Evolutionary conservation across 2,113 vertebrate species (phyloP), one percentile per base, ranked within the genome.

Genomic region (Protobothrops mucrosquamatus): DNA sequence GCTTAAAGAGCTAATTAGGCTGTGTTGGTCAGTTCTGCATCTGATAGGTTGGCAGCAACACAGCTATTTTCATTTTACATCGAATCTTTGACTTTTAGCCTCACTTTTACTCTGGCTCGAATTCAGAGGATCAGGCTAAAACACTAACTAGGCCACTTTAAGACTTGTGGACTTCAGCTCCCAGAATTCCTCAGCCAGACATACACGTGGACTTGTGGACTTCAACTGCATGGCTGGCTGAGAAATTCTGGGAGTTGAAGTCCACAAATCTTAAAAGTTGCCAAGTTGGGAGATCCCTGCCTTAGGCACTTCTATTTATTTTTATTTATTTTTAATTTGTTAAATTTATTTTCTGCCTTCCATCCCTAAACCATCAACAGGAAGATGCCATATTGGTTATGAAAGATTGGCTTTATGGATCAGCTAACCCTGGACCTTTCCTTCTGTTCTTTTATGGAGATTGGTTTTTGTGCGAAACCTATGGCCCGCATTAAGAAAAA

Each of bases 1-100:
- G 93, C 95, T 96, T 96, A 94, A 96, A 92, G 94, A 96, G 91
- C 93, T 96, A 97, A 97, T 97, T 97, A 96, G 91, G 91, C 97
- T 97, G 96, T 96, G 91, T 94, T 95, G 93, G 95, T 94, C 93
- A 93, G 89, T 95, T 94, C 94, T 95, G 48, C 92, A 87, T 94
- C 91, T 97, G 96, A 96, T 91, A 94, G 95, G 93, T 96, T 85
- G 96, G 91, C 81, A 94, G 56, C 59, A 95, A 85, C 14, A 94
- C 94, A 94, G 69, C 91, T 94, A 90, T 90, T 93, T 0, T 89
- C 46, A 0, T 93, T 93, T 87, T 89, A 22, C 64, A 89, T 20
- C n/a, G 9, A 29, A 93, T 48, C n/a, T 92, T 29, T 64, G 48
- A 15, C 86, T 91, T 91, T 87, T 43, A 10, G 15, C 20, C 56